phyloP scores from a whole-genome alignment of 2,113 vertebrate genomes.

The Anhinga rufa region DNA sequence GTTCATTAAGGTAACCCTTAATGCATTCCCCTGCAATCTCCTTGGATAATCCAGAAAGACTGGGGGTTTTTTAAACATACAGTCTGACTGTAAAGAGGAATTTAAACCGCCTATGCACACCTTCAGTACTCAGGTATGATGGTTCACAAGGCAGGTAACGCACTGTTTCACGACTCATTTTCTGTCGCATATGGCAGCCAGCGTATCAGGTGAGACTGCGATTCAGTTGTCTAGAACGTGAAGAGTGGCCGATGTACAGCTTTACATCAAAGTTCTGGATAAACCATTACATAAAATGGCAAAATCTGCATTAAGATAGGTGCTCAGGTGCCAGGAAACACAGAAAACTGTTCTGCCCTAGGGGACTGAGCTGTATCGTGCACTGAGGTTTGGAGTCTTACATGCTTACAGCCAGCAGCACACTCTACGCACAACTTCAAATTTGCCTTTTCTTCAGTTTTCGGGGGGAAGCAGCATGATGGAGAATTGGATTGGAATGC shows the following conservation, averaged over 20 bases:
- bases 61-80: neutral
- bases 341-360: neutral
- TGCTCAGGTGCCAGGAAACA: neutral
- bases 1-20: neutral
- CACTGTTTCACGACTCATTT: accelerated
- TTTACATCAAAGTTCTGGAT: neutral
- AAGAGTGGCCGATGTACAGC: neutral
- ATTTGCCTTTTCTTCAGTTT: neutral
- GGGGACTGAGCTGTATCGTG: neutral
- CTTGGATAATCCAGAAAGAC: neutral
- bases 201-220: accelerated
- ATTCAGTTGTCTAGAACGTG: too few species aligned
- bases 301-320: neutral
- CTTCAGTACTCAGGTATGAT: accelerated
- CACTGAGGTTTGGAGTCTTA: neutral
- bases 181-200: too few species aligned
- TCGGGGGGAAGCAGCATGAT: neutral
- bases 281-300: neutral
- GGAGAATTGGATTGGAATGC: neutral
- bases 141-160: accelerated
- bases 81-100: neutral
- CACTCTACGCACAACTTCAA: neutral
- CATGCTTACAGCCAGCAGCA: neutral
- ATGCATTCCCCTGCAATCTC: neutral
- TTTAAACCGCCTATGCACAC: neutral